phyloP scores from a whole-genome alignment of 1,140 invertebrate species.

The Zaprionus davidi region DNA sequence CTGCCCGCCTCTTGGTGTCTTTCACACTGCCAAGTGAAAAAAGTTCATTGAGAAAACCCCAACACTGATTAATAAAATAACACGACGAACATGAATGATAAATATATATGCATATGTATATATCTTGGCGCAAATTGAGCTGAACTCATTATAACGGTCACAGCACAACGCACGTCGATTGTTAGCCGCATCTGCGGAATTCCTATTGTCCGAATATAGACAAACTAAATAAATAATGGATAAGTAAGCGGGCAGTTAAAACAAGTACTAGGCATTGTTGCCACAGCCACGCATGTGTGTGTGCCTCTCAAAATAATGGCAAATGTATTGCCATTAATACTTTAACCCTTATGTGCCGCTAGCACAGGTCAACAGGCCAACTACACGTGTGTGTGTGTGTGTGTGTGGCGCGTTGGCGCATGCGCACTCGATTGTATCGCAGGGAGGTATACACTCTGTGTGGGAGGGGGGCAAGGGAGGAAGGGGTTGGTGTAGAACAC shows the following conservation, averaged over 20 bases:
- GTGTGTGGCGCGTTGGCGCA: slow-evolving; percentile 58
- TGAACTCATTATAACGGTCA: slow-evolving; percentile 39
- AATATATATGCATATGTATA: neutral
- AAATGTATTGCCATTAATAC: slow-evolving; percentile 41
- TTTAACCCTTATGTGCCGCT: slow-evolving; percentile 57
- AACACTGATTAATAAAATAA: slow-evolving; percentile 1
- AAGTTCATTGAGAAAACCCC: neutral
- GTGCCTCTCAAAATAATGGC: slow-evolving; percentile 34
- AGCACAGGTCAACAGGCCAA: slow-evolving; percentile 36
- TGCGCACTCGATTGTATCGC: slow-evolving; percentile 69
- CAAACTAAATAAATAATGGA: slow-evolving; percentile 21
- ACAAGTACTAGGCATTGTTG: slow-evolving; percentile 41
- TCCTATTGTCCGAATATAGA: slow-evolving; percentile 42
- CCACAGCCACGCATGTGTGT: neutral
- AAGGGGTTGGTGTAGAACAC: slow-evolving; percentile 45
- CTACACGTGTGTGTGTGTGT: neutral
- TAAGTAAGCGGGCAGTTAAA: slow-evolving; percentile 53
- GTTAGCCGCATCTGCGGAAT: slow-evolving; percentile 36
- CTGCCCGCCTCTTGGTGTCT: no score
- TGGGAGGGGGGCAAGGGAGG: neutral
- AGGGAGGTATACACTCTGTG: neutral
- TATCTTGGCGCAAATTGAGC: slow-evolving; percentile 25
- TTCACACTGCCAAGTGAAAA: no score
- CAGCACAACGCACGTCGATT: slow-evolving; percentile 45
- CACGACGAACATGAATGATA: slow-evolving; percentile 1